Evolutionary conservation across 1,140 invertebrate genomes (phyloP).

Genomic region (Globodera ellingtonae): DNA sequence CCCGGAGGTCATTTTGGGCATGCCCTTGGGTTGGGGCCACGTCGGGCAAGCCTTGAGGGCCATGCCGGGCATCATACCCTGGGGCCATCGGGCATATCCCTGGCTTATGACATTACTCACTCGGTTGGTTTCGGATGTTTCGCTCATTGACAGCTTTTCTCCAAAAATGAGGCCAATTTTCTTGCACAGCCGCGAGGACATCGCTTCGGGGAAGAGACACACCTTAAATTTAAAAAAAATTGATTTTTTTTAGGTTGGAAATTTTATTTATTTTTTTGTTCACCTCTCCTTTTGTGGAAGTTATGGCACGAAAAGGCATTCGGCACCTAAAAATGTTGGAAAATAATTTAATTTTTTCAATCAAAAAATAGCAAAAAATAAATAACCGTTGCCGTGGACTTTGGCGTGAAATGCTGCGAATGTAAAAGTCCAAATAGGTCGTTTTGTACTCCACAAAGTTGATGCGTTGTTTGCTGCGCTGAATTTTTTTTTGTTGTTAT

Average conservation of each 20-base stretch:
- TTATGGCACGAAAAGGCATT: conserved; percentile 49
- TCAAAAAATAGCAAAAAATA: not conserved
- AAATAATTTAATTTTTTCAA: not conserved
- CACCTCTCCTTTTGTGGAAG: conserved; percentile 46
- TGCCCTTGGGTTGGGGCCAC: conserved; percentile 4
- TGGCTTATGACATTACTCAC: not conserved
- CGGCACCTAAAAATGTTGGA: conserved; percentile 36
- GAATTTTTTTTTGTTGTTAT: conserved; percentile 26
- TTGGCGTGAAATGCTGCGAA: conserved; percentile 44
- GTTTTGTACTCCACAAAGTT: conserved; percentile 51
- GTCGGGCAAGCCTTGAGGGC: not conserved
- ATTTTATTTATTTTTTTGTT: not conserved
- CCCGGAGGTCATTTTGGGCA: not conserved
- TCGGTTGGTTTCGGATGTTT: conserved; percentile 33
- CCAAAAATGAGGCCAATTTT: conserved; percentile 51
- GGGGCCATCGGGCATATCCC: not conserved
- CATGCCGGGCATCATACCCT: too few species aligned
- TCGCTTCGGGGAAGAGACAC: conserved; percentile 48
- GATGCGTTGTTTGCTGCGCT: conserved; percentile 43
- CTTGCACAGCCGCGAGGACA: conserved; percentile 40
- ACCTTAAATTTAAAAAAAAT: conserved; percentile 5
- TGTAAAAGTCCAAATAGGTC: conserved; percentile 51
- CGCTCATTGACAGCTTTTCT: conserved; percentile 46
- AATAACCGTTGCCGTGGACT: conserved; percentile 34
- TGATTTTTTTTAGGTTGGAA: not conserved